A percentile compares a stretch with the other conserved stretches of the same genome.
Evolutionary conservation across 2,797 vertebrate genomes (phyloP).

Genomic region (Esox masquinongy): DNA sequence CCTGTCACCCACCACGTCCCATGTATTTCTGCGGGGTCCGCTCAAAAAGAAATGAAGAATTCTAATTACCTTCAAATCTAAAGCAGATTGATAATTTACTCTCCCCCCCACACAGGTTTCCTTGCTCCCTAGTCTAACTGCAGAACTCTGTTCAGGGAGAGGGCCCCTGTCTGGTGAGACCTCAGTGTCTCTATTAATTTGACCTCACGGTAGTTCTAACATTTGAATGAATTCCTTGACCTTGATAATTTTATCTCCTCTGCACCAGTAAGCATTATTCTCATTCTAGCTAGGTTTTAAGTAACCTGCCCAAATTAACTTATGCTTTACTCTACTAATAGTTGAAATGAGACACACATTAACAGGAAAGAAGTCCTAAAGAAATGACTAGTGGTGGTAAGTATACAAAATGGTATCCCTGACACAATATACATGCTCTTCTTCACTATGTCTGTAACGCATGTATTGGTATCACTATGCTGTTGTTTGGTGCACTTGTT

Average conservation of each 20-base stretch:
- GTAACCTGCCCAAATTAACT: neutral
- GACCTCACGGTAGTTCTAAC: slow-evolving; percentile 14
- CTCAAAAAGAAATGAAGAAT: slow-evolving; percentile 76
- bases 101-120: slow-evolving; percentile 32
- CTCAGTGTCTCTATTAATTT: slow-evolving; percentile 16
- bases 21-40: slow-evolving; percentile 71
- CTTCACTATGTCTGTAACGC: neutral
- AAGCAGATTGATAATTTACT: slow-evolving; percentile 75
- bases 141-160: slow-evolving; percentile 24
- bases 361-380: neutral
- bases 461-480: neutral
- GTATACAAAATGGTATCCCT: neutral
- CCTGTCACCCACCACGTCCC: slow-evolving; percentile 75
- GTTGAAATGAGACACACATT: neutral
- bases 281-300: neutral
- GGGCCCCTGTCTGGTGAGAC: slow-evolving; percentile 5
- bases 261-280: neutral
- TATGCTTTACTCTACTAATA: neutral
- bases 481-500: neutral
- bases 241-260: slow-evolving; percentile 15
- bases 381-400: neutral
- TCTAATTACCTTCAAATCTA: slow-evolving; percentile 82
- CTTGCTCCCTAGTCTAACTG: slow-evolving; percentile 31
- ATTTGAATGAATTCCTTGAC: slow-evolving; percentile 15
- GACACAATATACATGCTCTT: neutral